Evolutionary conservation across 2,797 vertebrate genomes (phyloP), one percentile per base, ranked within the genome.

Genomic region (Merluccius polli): DNA sequence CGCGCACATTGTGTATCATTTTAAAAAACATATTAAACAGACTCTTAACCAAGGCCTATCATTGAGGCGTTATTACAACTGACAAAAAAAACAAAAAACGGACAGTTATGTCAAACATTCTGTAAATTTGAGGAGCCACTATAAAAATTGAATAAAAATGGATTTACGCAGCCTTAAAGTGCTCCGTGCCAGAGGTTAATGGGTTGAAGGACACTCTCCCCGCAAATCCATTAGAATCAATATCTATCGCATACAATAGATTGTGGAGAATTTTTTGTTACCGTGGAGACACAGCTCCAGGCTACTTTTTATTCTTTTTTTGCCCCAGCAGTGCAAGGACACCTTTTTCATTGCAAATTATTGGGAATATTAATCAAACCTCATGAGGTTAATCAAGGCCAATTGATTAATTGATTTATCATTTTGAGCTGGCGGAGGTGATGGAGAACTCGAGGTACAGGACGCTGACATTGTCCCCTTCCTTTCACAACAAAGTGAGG

Each of bases 331-430:
- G 72, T 1, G 21, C 88, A 91, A 92, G 86, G 91, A 90, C 87
- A 85, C 74, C 0, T 89, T 88, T 89, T 87, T 11, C 59, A 90
- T 84, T 82, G 73, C 84, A 81, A n/a, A 85, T 84, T 82, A 83
- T 91, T 90, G 83, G 81, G 81, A 89, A 88, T 90, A 91, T 92
- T 90, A 90, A 91, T 92, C 84, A 92, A 85, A 87, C 38, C 73
- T 82, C 80, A 85, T 78, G 81, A 87, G 89, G 87, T 92, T 92
- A 91, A 93, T 91, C 81, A 86, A 88, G 83, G 85, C 72, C 82
- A 87, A 86, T 87, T 81, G 85, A 90, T 89, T 81, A 84, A 91
- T 92, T 84, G 89, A 90, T 92, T 87, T 87, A 88, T 90, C 80
- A 83, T 90, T 86, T 81, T 73, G 65, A 87, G 71, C 10, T 67